Conservation (phyloP, 2,113 vertebrate genomes). For the Platysteira castanea region DNA sequence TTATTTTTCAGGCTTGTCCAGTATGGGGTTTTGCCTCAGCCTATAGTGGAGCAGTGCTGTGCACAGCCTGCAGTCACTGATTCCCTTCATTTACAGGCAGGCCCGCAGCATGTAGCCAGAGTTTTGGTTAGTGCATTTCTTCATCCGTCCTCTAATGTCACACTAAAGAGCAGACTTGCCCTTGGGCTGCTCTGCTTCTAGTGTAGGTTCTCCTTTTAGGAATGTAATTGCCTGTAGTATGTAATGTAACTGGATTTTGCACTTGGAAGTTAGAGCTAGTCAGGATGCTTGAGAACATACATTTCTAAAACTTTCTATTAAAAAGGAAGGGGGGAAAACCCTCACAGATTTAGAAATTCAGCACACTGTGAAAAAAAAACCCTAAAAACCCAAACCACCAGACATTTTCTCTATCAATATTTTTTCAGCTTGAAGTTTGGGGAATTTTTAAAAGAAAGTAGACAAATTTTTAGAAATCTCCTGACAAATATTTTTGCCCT, state of each 20-base stretch:
- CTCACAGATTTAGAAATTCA: neutral
- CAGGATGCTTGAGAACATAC: neutral
- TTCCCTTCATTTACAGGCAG: neutral
- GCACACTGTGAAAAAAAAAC: neutral
- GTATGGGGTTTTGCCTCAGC: neutral
- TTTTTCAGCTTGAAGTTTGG: neutral
- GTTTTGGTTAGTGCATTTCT: neutral
- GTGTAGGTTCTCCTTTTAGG: neutral
- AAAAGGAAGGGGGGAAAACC: fast-evolving
- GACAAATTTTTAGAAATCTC: neutral
- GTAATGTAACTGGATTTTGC: neutral
- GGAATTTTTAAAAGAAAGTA: neutral
- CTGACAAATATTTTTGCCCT: neutral
- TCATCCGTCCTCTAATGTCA: neutral
- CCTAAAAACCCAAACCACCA: fast-evolving
- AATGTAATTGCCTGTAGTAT: neutral
- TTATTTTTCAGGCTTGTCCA: neutral
- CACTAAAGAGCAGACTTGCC: neutral
- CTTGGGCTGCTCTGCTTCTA: neutral
- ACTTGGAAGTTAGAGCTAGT: neutral
- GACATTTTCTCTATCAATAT: neutral
- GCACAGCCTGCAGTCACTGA: neutral
- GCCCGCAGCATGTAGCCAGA: neutral
- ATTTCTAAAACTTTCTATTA: neutral
- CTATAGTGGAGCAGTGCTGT: neutral